Base-by-base conservation (phyloP, 2,797 vertebrate species). In the Chlorospingus flavigularis region DNA sequence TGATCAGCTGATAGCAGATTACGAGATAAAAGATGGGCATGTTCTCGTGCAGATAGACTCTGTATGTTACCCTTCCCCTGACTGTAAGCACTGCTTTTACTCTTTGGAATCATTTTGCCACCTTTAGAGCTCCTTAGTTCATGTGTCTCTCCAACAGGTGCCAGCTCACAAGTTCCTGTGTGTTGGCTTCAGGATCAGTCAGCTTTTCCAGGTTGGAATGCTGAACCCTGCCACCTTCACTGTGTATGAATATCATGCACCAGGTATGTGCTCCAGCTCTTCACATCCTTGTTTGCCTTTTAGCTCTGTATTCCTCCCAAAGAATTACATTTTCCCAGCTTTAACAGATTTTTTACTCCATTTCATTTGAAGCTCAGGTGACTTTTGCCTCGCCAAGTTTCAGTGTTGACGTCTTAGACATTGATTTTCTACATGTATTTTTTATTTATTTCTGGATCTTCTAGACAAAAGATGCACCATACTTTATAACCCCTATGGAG, bases 181-280 rank as follows among this genome's bases (percentile, higher is more conserved):
- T 45, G 94, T 99, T 24, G 98, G 97, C 19, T 99, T 99, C 94
- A 97, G 98, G 62, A 88, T 99, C 92, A 95, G 98, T 70, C 98
- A 98, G 54, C 80, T 97, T 53, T 99, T 99, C 96, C 92, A 9
- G 40, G 98, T 98, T 70, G 97, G 95, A 16, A 98, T 98, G 94
- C 82, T 95, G 84, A 98, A 92, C 39, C 96, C 98, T 30, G 98
- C 98, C 20, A 90, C 98, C 4, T 98, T 99, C 84, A 98, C 91
- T 6, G 98, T 99, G 7, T 99, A 98, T n/a, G 99, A 99, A 45
- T 98, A 98, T 70, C 98, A 98, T 31, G 97, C 98, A 61, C 98
- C 98, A 98, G 99, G 99, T 99, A 96, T 9, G 60, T 39, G 42
- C 13, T 25, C 65, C 48, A 28, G 26, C 16, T 45, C 37, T 70